Evolutionary conservation across 2,888 invertebrate genomes (phyloP).

Genomic region (Xanthorhoe spadicearia): DNA sequence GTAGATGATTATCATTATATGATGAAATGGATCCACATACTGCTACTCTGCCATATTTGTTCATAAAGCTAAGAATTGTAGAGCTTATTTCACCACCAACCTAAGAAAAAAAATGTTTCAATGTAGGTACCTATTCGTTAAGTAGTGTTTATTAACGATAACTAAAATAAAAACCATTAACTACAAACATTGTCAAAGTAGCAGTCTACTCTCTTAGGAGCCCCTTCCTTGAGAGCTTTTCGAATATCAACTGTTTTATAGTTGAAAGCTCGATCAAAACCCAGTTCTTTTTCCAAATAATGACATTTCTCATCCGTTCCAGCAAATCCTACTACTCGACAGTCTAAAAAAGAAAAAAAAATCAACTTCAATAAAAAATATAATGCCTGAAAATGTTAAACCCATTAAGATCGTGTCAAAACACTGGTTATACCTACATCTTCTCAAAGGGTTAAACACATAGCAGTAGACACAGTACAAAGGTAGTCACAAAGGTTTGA

Average conservation of each 20-base stretch:
- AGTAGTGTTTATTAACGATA: neutral
- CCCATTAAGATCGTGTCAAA: too few species aligned
- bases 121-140: too few species aligned
- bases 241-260: slow-evolving; percentile 87
- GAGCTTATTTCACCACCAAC: slow-evolving; percentile 89
- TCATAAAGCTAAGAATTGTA: slow-evolving; percentile 87
- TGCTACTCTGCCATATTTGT: slow-evolving; percentile 86
- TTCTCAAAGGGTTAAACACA: too few species aligned
- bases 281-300: slow-evolving; percentile 87
- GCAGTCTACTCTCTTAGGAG: slow-evolving; percentile 89
- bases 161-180: neutral
- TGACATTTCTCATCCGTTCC: slow-evolving; percentile 89
- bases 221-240: slow-evolving; percentile 85
- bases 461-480: too few species aligned
- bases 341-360: slow-evolving; percentile 57
- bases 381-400: too few species aligned
- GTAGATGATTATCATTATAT: slow-evolving; percentile 82
- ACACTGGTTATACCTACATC: too few species aligned
- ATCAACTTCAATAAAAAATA: too few species aligned
- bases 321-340: slow-evolving; percentile 84
- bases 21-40: slow-evolving; percentile 89
- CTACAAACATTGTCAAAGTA: slow-evolving; percentile 90
- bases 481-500: too few species aligned
- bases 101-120: slow-evolving; percentile 68
- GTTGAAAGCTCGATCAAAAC: slow-evolving; percentile 89